Evolutionary conservation across 2,797 vertebrate species (phyloP), one percentile per base, ranked within the genome.

Genomic region (Diplodus sargus): DNA sequence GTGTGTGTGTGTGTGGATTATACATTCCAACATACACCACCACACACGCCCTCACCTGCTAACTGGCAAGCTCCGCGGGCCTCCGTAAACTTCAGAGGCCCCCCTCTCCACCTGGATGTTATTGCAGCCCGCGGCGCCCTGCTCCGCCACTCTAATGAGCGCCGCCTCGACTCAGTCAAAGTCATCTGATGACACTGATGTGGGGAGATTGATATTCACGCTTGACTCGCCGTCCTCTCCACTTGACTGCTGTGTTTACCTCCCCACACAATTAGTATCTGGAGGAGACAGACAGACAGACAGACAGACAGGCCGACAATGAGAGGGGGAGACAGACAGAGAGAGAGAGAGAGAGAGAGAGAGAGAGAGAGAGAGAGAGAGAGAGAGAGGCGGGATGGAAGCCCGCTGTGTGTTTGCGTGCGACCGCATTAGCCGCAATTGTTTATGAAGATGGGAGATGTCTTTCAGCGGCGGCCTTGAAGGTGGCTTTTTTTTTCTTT

Each of bases 151-250:
- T 76, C 89, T 94, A 95, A 95, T 94, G 94, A 95, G 92, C 87
- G 8, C 85, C 87, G 69, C 90, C 87, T 81, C 84, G 84, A 83
- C 89, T 91, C 91, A 81, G 93, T 93, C 94, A 95, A 94, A 95
- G 94, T 95, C 92, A 94, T 94, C 93, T 91, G 92, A 95, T 93
- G 93, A 94, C 92, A 93, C 94, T 95, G 94, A 95, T 95, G 93
- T 85, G 88, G 83, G 79, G 87, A 95, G 95, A 95, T 95, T 96
- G 95, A 96, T 96, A 95, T 96, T 96, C 94, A 96, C 89, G 94
- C 94, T 94, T 92, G 92, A 95, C 93, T 95, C 83, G 63, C 76
- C 86, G 80, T 94, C 92, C 93, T 94, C 91, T 93, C 92, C 91
- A 93, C 94, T 93, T 91, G 87, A 94, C 94, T 94, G 90, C 92